phyloP scores from a whole-genome alignment of 2,888 invertebrate genomes.

The Apodemia mormo region DNA sequence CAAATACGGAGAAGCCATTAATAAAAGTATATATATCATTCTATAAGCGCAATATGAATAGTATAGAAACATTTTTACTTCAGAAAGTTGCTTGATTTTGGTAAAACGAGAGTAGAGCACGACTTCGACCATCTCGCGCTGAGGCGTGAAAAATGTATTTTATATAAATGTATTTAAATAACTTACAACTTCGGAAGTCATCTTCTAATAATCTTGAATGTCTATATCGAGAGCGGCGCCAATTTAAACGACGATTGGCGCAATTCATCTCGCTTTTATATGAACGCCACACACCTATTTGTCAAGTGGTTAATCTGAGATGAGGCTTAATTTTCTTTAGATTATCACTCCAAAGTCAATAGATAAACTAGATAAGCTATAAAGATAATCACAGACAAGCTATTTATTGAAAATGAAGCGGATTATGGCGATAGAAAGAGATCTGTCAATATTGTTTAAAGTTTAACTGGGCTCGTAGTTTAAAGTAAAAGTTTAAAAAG shows the following conservation, averaged over 20 bases:
- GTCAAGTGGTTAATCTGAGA: constrained; percentile 4
- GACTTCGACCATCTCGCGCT: too few species aligned
- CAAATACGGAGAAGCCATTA: too few species aligned
- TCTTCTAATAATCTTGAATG: constrained; percentile 23
- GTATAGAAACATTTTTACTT: too few species aligned
- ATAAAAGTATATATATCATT: too few species aligned
- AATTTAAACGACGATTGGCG: constrained; percentile 1
- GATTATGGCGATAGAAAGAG: background rate
- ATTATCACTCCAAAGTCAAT: constrained; percentile 11
- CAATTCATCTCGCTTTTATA: constrained; percentile 17
- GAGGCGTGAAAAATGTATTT: background rate
- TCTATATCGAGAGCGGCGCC: background rate
- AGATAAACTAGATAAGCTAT: constrained; percentile 9
- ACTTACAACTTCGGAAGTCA: constrained; percentile 43
- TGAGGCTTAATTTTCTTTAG: constrained; percentile 3
- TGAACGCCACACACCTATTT: background rate
- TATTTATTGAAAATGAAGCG: background rate
- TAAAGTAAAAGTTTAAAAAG: too few species aligned
- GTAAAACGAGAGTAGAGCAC: too few species aligned
- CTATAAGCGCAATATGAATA: too few species aligned
- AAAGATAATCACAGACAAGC: constrained; percentile 2
- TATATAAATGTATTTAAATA: background rate
- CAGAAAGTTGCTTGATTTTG: too few species aligned
- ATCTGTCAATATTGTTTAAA: too few species aligned
- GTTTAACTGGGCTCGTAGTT: too few species aligned